Percentiles rank a stretch among this genome's conserved stretches.
phyloP scores from a whole-genome alignment of 1,140 invertebrate genomes.

The Whitmania pigra region DNA sequence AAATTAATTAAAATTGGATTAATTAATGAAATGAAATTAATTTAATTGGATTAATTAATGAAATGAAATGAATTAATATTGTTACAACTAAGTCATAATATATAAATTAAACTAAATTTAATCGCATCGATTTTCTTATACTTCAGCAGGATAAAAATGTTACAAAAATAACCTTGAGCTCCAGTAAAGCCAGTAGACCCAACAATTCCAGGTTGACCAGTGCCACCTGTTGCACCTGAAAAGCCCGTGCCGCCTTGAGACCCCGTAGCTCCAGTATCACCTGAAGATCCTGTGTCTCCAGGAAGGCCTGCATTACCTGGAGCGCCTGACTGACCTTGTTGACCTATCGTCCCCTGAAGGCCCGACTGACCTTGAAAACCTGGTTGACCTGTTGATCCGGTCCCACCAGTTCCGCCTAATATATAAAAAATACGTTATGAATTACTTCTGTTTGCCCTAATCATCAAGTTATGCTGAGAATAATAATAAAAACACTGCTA shows the following conservation, averaged over 20 bases:
- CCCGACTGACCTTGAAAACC: conserved; percentile 56
- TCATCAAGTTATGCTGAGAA: too few relatives aligned
- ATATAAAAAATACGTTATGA: not conserved
- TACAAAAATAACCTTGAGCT: conserved; percentile 1
- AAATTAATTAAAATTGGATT: too few relatives aligned
- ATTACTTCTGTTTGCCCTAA: too few relatives aligned
- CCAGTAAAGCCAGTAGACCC: conserved; percentile 21
- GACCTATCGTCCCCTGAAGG: conserved; percentile 27
- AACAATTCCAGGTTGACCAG: conserved; percentile 12
- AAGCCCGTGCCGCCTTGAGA: conserved; percentile 12
- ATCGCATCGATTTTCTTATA: too few relatives aligned
- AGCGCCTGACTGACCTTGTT: conserved; percentile 20
- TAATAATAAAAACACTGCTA: too few relatives aligned
- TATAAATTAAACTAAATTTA: too few relatives aligned
- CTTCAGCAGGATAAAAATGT: too few relatives aligned
- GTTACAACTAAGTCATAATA: too few relatives aligned
- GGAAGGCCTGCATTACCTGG: not conserved
- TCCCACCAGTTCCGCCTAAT: conserved; percentile 20
- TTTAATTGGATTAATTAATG: too few relatives aligned
- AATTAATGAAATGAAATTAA: too few relatives aligned
- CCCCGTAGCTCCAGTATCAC: conserved; percentile 16
- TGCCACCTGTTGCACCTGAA: conserved; percentile 13
- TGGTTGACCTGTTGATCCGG: conserved; percentile 50
- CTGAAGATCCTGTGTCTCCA: conserved; percentile 14
- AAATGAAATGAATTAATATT: too few relatives aligned